Evolutionary conservation across 2,888 invertebrate genomes (phyloP).

Genomic region (Volucella zonaria): DNA sequence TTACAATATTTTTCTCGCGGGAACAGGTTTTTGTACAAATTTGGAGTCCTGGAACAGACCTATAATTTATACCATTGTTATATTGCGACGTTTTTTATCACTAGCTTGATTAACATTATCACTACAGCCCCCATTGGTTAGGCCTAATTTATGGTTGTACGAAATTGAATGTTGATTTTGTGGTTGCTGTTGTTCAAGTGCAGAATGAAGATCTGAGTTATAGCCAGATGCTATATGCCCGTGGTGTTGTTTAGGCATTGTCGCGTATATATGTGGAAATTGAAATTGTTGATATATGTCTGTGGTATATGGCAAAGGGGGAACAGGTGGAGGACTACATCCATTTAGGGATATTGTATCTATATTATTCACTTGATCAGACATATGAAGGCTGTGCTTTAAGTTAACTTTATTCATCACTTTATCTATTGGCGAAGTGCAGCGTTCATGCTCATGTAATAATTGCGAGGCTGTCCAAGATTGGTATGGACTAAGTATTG

Average conservation of each 20-base stretch:
- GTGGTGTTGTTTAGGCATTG: conserved; percentile 75
- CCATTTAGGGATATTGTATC: conserved; percentile 53
- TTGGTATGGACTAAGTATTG: conserved; percentile 84
- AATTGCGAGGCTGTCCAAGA: conserved; percentile 86
- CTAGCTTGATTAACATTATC: conserved; percentile 74
- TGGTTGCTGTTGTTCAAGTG: conserved; percentile 76
- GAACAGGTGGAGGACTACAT: conserved; percentile 83
- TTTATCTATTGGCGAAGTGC: conserved; percentile 64
- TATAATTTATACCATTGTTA: conserved; percentile 84
- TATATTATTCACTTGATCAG: conserved; percentile 31
- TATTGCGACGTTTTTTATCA: conserved; percentile 85
- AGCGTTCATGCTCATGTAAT: conserved; percentile 81
- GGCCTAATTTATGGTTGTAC: not conserved
- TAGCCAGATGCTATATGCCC: conserved; percentile 78
- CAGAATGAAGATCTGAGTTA: conserved; percentile 77
- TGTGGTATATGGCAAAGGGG: conserved; percentile 82
- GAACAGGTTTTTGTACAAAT: too few species aligned
- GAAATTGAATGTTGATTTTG: conserved; percentile 31
- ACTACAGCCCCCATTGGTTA: not conserved
- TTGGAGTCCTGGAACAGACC: too few species aligned
- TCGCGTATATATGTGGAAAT: conserved; percentile 43
- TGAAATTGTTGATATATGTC: conserved; percentile 54
- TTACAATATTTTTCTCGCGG: too few species aligned
- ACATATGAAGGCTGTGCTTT: conserved; percentile 64
- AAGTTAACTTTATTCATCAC: conserved; percentile 74